phyloP scores from a whole-genome alignment of 1,140 invertebrate genomes.

The Contarinia nasturtii region DNA sequence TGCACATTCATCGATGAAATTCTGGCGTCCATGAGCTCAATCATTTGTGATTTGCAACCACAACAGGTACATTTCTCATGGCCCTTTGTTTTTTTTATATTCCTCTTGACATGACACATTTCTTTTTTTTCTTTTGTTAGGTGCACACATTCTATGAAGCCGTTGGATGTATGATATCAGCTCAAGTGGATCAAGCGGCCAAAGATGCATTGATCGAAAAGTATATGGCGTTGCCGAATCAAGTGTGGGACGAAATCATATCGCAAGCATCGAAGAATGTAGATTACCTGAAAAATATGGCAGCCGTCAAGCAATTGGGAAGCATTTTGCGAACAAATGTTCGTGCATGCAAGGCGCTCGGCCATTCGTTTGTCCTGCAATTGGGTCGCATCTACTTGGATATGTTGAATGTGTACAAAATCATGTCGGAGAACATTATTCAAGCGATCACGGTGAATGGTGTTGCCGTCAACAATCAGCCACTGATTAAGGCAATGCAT shows the following conservation, averaged over 20 bases:
- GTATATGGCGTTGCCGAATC: constrained; percentile 95
- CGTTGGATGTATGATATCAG: constrained; percentile 97
- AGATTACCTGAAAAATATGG: constrained; percentile 86
- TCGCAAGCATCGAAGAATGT: constrained; percentile 93
- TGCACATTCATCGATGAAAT: constrained; percentile 99
- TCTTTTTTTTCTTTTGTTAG: constrained; percentile 23
- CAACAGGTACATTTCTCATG: constrained; percentile 84
- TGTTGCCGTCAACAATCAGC: constrained; percentile 90
- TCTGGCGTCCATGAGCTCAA: constrained; percentile 82
- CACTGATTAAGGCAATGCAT: constrained; percentile 94
- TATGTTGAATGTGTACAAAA: constrained; percentile 99
- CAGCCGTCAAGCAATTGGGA: constrained; percentile 90
- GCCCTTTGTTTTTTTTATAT: not conserved
- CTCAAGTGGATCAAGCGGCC: constrained; percentile 70
- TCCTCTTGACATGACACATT: not conserved
- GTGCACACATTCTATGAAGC: constrained; percentile 99
- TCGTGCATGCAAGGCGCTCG: constrained; percentile 89
- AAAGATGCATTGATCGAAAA: constrained; percentile 93
- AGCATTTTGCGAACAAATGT: constrained; percentile 99
- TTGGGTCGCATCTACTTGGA: constrained; percentile 93
- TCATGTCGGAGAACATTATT: constrained; percentile 96
- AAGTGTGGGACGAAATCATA: constrained; percentile 97
- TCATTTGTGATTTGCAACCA: constrained; percentile 96
- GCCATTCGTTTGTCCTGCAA: constrained; percentile 89
- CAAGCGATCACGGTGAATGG: constrained; percentile 90